Evolutionary conservation across 2,797 vertebrate genomes (phyloP).

Genomic region (Dermochelys coriacea): DNA sequence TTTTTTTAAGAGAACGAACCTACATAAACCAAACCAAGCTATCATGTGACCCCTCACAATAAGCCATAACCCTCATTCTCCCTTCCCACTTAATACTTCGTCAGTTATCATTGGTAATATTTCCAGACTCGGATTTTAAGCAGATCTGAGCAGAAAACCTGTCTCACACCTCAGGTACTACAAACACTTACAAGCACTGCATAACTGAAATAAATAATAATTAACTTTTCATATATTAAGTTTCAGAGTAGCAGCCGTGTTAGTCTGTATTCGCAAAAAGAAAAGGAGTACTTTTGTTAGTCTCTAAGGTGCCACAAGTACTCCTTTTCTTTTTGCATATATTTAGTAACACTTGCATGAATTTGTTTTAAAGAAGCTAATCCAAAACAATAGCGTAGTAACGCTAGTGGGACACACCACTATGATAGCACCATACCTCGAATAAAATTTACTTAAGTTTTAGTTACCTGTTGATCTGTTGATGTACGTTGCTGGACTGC

Average conservation of each 20-base stretch:
- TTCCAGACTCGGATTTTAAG: background rate
- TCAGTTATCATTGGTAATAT: background rate
- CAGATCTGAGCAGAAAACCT: background rate
- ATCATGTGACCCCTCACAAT: background rate
- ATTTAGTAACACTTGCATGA: background rate
- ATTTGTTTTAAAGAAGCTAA: background rate
- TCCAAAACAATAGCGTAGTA: background rate
- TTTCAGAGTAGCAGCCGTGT: no score
- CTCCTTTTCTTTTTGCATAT: background rate
- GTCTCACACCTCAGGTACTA: background rate
- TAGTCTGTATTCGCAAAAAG: no score
- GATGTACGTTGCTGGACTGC: slow-evolving; percentile 89
- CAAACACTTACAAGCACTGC: background rate
- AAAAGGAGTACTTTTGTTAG: no score
- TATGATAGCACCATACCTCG: background rate
- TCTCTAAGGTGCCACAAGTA: no score
- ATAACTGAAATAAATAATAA: background rate
- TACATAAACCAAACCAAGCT: background rate
- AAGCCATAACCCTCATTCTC: background rate
- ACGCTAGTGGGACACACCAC: background rate
- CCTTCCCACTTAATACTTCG: background rate
- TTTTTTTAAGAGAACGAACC: background rate
- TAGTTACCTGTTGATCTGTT: slow-evolving; percentile 90
- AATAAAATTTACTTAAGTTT: background rate
- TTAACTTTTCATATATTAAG: background rate